These are phyloP conservation scores for Karalla daura DNA, from an alignment of 2,797 vertebrate species.

Conservation along the genomic window DNA sequence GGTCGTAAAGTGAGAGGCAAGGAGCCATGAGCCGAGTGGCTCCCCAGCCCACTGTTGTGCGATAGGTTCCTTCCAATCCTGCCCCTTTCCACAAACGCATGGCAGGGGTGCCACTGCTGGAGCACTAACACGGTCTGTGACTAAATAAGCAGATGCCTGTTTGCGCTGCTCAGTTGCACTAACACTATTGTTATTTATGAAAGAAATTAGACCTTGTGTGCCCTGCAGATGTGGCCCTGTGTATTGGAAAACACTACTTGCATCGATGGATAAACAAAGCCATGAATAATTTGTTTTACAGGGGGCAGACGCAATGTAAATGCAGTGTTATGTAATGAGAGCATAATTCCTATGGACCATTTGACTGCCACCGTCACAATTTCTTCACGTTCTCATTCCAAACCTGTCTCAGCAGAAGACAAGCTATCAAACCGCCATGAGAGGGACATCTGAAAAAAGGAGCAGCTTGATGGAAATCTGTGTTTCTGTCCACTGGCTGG, in stretches of 20 bases:
- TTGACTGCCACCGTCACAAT: neutral
- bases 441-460: constrained; percentile 13
- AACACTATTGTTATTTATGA: neutral
- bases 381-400: constrained; percentile 25
- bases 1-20: neutral
- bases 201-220: neutral
- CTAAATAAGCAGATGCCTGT: neutral
- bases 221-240: neutral
- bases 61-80: neutral
- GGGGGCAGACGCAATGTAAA: neutral
- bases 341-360: constrained; percentile 1
- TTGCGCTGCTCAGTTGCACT: neutral
- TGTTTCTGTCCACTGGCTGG: neutral
- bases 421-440: neutral
- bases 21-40: constrained; percentile 7
- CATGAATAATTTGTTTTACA: neutral
- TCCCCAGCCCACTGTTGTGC: neutral
- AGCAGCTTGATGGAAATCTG: neutral
- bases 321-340: neutral
- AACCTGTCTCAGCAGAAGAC: neutral
- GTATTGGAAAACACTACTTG: constrained; percentile 7
- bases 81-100: neutral
- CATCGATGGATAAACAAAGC: neutral
- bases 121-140: neutral
- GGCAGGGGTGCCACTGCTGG: neutral